phyloP scores from a whole-genome alignment of 2,113 vertebrate species.

The Bothrops jararaca region DNA sequence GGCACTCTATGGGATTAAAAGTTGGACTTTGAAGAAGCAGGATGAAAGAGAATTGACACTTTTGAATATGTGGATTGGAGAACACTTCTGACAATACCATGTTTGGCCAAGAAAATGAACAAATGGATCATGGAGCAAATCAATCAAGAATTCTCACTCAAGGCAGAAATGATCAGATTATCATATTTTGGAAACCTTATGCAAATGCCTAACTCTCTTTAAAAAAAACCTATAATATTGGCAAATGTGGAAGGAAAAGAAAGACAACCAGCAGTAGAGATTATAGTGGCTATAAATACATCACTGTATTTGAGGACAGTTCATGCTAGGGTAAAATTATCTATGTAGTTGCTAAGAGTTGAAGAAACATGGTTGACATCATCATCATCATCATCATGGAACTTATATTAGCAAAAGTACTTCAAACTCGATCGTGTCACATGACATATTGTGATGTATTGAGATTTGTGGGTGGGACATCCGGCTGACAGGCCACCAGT shows the following conservation, averaged over 20 bases:
- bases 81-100: neutral
- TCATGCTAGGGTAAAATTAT: neutral
- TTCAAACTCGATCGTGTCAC: no score
- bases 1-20: neutral
- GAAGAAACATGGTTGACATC: neutral
- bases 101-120: neutral
- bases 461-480: no score
- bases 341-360: neutral
- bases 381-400: neutral
- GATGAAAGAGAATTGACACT: neutral
- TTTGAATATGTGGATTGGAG: neutral
- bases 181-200: neutral
- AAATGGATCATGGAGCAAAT: neutral
- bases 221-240: neutral
- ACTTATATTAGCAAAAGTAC: conserved; percentile 20
- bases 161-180: neutral
- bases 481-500: no score
- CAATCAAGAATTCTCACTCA: neutral
- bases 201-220: neutral
- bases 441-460: no score
- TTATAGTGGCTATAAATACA: neutral
- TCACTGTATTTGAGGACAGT: neutral
- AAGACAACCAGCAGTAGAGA: neutral
- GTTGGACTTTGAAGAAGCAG: neutral
- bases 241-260: neutral